These are phyloP conservation scores for Lacerta viridis DNA, from an alignment of 2,797 vertebrate species.

Conservation along the genomic window DNA sequence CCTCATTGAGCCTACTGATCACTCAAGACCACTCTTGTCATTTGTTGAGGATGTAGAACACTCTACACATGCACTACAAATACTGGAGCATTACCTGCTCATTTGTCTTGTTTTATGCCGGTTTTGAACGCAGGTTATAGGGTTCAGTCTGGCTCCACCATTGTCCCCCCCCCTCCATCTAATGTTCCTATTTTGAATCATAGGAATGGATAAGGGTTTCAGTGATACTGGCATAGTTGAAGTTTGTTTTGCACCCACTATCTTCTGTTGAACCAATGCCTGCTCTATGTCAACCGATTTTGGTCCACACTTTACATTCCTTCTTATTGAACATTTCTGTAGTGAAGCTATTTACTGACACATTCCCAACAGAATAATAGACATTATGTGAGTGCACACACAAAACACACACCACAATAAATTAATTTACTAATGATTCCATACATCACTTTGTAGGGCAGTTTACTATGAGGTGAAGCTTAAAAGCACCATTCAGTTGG, in stretches of 20 bases:
- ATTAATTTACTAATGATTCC: neutral
- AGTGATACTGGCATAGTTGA: neutral
- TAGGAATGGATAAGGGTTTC: neutral
- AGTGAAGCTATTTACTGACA: no score
- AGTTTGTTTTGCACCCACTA: neutral
- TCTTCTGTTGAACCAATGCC: neutral
- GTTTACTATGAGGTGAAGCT: rapidly evolving
- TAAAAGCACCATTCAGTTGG: neutral
- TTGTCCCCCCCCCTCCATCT: neutral
- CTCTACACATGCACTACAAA: no score
- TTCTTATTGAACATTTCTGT: no score
- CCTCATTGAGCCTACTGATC: neutral
- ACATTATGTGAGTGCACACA: no score
- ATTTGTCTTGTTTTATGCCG: neutral
- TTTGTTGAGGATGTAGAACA: neutral
- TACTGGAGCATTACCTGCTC: no score
- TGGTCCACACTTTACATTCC: no score
- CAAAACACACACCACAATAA: neutral
- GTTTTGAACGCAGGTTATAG: neutral
- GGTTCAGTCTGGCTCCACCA: neutral
- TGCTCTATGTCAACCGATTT: neutral
- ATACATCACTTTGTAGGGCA: neutral
- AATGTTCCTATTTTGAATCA: neutral
- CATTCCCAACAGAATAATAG: no score
- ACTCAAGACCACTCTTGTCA: neutral